Percentiles rank a stretch among this genome's conserved stretches.
These are phyloP conservation scores for Megalurothrips usitatus DNA, from an alignment of 2,888 invertebrate species.

Conservation along the genomic window DNA sequence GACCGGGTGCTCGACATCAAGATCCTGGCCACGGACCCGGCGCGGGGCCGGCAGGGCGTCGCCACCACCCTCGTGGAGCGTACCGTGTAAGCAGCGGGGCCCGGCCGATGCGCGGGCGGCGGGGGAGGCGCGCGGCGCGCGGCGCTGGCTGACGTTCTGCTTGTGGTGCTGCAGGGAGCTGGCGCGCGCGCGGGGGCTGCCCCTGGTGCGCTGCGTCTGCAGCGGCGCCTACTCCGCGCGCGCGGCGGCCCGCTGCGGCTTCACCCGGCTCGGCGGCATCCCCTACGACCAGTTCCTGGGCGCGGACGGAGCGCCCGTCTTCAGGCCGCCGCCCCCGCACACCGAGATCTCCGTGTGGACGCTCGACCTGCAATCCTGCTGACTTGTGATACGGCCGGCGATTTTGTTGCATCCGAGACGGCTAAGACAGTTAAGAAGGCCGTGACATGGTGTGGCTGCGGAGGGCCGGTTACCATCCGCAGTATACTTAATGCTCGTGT, in stretches of 20 bases:
- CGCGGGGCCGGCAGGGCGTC: background rate
- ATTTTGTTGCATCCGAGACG: background rate
- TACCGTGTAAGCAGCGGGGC: background rate
- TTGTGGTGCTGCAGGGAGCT: background rate
- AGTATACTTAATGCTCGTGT: background rate
- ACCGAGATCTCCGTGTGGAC: background rate
- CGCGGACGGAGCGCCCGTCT: background rate
- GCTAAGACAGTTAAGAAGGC: background rate
- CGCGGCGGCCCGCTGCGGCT: background rate
- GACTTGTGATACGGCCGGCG: too few relatives aligned
- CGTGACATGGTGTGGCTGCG: background rate
- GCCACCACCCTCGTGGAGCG: background rate
- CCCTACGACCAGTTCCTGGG: conserved; percentile 5
- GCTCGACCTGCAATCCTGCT: too few relatives aligned
- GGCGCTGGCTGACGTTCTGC: too few relatives aligned
- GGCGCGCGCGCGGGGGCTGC: background rate
- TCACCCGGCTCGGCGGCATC: background rate
- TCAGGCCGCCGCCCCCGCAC: background rate
- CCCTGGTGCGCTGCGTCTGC: conserved; percentile 2
- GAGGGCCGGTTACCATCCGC: background rate
- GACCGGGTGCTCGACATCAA: background rate
- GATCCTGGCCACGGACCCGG: conserved; percentile 16
- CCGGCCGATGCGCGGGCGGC: too few relatives aligned
- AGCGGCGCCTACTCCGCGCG: background rate
- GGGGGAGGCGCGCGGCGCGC: too few relatives aligned